Percentiles rank a stretch among this genome's conserved stretches.
These are phyloP conservation scores for Darevskia nairensis DNA, from an alignment of 2,797 vertebrate genomes.

Conservation along the genomic window DNA sequence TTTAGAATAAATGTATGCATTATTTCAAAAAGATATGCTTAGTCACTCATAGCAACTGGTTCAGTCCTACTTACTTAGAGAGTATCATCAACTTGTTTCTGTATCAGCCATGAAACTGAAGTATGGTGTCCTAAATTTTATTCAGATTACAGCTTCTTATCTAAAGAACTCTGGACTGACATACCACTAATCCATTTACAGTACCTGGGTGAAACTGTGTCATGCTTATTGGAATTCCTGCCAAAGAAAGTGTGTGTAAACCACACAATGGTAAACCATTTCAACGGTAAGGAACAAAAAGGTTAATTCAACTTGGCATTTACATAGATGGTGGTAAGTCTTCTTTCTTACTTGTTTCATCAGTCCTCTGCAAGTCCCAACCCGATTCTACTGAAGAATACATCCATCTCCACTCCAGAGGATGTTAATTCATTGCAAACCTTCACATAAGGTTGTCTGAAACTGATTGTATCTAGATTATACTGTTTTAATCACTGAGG, in stretches of 20 bases:
- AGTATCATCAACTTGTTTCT: conserved; percentile 42
- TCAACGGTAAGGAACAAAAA: conserved; percentile 25
- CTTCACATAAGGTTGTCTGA: conserved; percentile 62
- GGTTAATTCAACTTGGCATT: conserved; percentile 20
- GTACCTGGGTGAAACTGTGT: conserved; percentile 39
- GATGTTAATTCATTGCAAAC: conserved; percentile 73
- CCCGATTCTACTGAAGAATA: conserved; percentile 28
- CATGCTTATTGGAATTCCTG: not conserved
- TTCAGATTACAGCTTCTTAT: conserved; percentile 52
- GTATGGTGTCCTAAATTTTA: conserved; percentile 62
- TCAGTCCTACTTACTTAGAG: conserved; percentile 55
- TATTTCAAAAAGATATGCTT: conserved; percentile 44
- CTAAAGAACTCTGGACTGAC: conserved; percentile 53
- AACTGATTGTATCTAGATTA: conserved; percentile 47
- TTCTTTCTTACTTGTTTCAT: conserved; percentile 36
- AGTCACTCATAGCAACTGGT: conserved; percentile 32
- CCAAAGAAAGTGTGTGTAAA: not conserved
- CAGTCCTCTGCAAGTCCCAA: conserved; percentile 42
- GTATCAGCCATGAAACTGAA: conserved; percentile 51
- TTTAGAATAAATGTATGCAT: conserved; percentile 35
- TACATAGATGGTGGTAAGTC: conserved; percentile 22
- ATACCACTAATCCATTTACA: conserved; percentile 30
- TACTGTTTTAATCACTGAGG: conserved; percentile 52
- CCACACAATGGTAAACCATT: not conserved
- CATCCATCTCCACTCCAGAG: conserved; percentile 43